Base-by-base conservation (phyloP, 2,113 vertebrate genomes). In the Onychorhynchus coronatus region DNA sequence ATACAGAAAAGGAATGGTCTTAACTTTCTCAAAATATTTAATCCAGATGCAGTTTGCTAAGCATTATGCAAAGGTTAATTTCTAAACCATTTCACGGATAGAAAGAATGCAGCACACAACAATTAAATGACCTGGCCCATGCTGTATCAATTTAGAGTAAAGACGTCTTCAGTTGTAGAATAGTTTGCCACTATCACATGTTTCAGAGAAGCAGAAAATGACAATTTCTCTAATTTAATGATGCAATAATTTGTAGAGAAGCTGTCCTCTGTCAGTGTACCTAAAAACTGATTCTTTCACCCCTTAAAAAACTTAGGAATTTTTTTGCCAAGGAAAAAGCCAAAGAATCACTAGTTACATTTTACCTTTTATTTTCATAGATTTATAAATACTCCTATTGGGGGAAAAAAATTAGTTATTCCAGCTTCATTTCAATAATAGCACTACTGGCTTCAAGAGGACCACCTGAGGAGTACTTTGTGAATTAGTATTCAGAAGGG, bases 1-100 rank as follows among this genome's bases (percentile, higher is more conserved):
- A 44, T 93, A 94, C 50, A 15, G 35, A 76, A 93, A 70, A 66
- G 27, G 47, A 93, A 95, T 6, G 27, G 61, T 83, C 88, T 73
- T 87, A 94, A 75, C 56, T 82, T 93, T 86, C 67, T 84, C 85
- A 93, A 93, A 96, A 90, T 84, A 93, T 67, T 93, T 94, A 90
- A 90, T 95, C 61, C 88, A 96, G 82, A 79, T 75, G 70, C 85
- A 85, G 46, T 55, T 93, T 94, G 56, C 65, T 75, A 91, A 94
- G 52, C 61, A 74, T 73, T 86, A 84, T 3, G 44, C 8, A 88
- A 94, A 95, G 68, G 76, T 78, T 92, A 88, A 71, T 90, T 96
- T 94, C 79, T 18, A 91, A 95, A 68, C n/a, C 41, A 58, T 73
- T 93, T 85, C 25, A 88, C 4, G 17, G 67, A 55, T 31, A 83